Conservation (phyloP, 2,888 invertebrate genomes). For the Mimachlamys varia region DNA sequence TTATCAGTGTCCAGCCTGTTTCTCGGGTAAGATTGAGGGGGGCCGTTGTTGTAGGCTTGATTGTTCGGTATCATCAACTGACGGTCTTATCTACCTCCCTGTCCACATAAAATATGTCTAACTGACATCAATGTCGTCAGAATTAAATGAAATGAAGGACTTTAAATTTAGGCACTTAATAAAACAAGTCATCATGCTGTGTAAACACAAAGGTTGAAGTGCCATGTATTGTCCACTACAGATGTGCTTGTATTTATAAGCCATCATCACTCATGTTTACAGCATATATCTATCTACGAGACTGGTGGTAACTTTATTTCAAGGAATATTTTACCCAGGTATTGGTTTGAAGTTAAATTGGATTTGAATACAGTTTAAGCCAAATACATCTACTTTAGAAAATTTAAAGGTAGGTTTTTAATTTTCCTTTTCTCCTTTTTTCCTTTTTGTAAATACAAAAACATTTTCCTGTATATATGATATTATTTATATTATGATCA, state of each 20-base stretch:
- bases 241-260: not conserved
- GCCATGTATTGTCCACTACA: not conserved
- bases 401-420: no score
- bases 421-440: no score
- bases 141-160: not conserved
- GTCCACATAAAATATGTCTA: not conserved
- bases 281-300: no score
- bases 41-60: not conserved
- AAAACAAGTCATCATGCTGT: not conserved
- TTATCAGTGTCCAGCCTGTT: not conserved
- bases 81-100: not conserved
- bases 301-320: no score
- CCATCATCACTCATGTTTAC: not conserved
- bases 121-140: not conserved
- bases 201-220: not conserved
- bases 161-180: conserved; percentile 11
- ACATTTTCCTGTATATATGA: no score
- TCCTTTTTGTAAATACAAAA: no score
- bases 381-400: no score
- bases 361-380: no score
- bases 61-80: not conserved
- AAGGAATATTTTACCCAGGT: no score
- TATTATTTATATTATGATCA: no score
- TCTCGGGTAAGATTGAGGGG: not conserved
- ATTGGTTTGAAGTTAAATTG: no score